phyloP scores from a whole-genome alignment of 2,113 vertebrate genomes.

The Podocnemis expansa region DNA sequence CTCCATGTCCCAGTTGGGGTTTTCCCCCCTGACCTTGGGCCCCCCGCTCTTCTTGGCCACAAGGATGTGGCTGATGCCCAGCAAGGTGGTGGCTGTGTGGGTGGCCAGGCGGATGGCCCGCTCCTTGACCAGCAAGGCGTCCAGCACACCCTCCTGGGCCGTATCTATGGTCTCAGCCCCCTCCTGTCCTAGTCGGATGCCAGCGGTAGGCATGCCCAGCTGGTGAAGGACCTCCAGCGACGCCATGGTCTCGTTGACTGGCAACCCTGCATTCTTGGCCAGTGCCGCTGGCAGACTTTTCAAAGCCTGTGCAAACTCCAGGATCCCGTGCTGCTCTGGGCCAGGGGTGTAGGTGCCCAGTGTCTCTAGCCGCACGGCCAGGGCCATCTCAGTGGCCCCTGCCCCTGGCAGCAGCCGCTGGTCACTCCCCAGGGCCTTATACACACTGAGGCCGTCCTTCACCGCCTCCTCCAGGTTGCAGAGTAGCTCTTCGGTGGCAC shows the following conservation, averaged over 20 bases:
- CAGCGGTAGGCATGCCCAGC: background rate
- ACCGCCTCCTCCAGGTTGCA: slow-evolving; percentile 2
- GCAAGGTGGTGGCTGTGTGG: background rate
- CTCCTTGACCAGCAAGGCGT: background rate
- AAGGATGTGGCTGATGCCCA: slow-evolving; percentile 14
- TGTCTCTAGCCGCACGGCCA: slow-evolving; percentile 6
- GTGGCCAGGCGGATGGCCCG: background rate
- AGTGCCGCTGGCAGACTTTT: background rate
- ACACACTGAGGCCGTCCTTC: slow-evolving; percentile 18
- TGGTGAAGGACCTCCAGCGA: background rate
- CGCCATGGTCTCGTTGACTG: background rate
- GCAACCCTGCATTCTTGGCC: background rate
- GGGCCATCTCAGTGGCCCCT: slow-evolving; percentile 11
- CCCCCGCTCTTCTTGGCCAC: slow-evolving; percentile 37
- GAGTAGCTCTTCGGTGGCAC: background rate
- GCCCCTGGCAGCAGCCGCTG: slow-evolving; percentile 39
- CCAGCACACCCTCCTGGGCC: background rate
- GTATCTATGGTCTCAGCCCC: background rate
- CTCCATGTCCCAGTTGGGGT: slow-evolving; percentile 44
- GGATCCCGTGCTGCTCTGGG: slow-evolving; percentile 39
- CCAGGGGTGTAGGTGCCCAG: background rate
- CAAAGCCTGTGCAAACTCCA: slow-evolving; percentile 39
- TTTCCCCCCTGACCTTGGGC: background rate
- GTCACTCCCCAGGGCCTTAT: background rate
- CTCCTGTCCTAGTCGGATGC: background rate